Percentiles rank a stretch among this genome's conserved stretches.
Evolutionary conservation across 2,888 invertebrate species (phyloP).

Genomic region (Exephanes ischioxanthus): DNA sequence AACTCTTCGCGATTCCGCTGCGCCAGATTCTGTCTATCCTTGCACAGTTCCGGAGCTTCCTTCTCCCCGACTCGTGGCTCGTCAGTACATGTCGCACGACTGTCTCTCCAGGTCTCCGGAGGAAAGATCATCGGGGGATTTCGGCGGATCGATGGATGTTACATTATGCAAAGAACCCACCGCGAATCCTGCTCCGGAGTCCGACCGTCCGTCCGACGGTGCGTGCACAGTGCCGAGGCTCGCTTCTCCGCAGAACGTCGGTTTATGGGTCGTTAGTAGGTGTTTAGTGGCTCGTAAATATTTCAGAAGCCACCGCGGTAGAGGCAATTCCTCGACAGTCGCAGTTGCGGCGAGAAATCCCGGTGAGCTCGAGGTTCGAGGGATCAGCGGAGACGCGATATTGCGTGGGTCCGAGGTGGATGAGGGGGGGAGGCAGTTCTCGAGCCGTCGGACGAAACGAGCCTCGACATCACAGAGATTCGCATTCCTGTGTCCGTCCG

Average conservation of each 20-base stretch:
- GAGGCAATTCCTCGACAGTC: constrained; percentile 30
- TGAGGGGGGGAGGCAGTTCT: too few relatives aligned
- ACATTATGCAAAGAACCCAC: constrained; percentile 26
- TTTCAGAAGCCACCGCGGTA: constrained; percentile 52
- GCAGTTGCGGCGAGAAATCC: background rate
- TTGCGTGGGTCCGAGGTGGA: background rate
- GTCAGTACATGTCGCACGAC: too few relatives aligned
- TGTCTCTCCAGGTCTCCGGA: too few relatives aligned
- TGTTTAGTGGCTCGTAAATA: constrained; percentile 69
- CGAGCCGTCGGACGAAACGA: constrained; percentile 3
- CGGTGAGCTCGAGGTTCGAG: background rate
- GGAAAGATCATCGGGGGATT: background rate
- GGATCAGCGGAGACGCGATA: background rate
- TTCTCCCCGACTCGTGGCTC: too few relatives aligned
- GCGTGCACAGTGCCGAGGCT: constrained; percentile 16
- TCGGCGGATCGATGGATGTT: constrained; percentile 32
- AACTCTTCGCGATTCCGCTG: too few relatives aligned
- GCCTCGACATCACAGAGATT: constrained; percentile 17
- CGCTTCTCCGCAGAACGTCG: constrained; percentile 29
- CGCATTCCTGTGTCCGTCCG: constrained; percentile 4
- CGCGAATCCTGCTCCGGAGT: background rate
- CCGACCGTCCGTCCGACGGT: background rate
- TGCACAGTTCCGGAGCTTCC: too few relatives aligned
- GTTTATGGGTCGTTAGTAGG: constrained; percentile 64
- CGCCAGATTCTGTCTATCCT: too few relatives aligned